A percentile compares a stretch with the other conserved stretches of the same genome.
These are phyloP conservation scores for Struthidea cinerea DNA, from an alignment of 2,113 vertebrate species.

Conservation along the genomic window DNA sequence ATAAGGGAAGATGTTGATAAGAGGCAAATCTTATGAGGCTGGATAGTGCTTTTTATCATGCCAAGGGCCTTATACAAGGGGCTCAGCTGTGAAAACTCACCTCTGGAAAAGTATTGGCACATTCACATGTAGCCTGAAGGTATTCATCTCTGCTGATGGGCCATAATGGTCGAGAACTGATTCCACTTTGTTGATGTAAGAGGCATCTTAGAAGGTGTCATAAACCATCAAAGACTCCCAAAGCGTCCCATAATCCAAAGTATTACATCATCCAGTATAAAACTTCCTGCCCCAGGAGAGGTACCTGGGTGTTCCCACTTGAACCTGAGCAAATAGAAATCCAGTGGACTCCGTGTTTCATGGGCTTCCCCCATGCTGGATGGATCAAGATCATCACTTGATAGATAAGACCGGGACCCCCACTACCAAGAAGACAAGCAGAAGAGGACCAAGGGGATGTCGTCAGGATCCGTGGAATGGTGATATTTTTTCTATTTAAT, in stretches of 20 bases:
- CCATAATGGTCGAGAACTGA: background rate
- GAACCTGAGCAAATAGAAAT: background rate
- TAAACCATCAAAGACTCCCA: background rate
- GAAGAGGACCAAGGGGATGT: background rate
- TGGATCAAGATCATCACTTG: background rate
- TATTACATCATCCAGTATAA: background rate
- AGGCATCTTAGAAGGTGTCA: background rate
- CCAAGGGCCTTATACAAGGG: background rate
- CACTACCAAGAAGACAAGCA: background rate
- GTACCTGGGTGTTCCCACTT: background rate
- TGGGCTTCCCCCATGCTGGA: rapidly evolving
- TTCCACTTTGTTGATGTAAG: background rate
- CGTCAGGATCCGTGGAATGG: background rate
- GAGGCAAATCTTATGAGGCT: background rate
- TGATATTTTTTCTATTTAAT: background rate
- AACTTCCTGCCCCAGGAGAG: background rate
- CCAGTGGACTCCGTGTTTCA: background rate
- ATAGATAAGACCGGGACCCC: background rate
- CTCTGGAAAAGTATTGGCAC: background rate
- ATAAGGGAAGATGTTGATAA: background rate
- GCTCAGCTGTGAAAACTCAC: background rate
- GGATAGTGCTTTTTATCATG: background rate
- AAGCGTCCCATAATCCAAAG: background rate
- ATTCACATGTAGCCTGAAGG: background rate
- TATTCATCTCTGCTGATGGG: background rate